These are phyloP conservation scores for Panopea generosa DNA, from an alignment of 2,888 invertebrate genomes.

Conservation along the genomic window DNA sequence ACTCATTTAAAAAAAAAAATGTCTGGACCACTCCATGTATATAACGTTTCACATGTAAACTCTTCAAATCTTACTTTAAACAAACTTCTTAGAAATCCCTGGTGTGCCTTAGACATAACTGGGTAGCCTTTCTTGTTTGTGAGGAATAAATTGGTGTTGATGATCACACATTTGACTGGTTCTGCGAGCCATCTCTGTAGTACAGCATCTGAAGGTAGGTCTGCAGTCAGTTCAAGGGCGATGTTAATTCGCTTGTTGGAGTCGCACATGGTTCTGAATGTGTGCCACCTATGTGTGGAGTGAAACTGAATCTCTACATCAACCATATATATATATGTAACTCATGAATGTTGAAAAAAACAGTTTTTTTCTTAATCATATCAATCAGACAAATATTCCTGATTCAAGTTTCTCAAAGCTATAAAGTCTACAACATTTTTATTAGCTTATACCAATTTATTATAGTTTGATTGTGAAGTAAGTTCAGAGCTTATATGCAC, in stretches of 20 bases:
- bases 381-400: too few species aligned
- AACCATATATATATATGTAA: too few species aligned
- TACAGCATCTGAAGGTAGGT: constrained; percentile 89
- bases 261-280: constrained; percentile 86
- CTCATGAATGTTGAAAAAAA: too few species aligned
- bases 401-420: not conserved
- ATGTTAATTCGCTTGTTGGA: constrained; percentile 88
- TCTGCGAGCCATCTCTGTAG: constrained; percentile 96
- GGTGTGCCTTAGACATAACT: constrained; percentile 91
- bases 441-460: too few species aligned
- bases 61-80: constrained; percentile 85
- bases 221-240: constrained; percentile 92
- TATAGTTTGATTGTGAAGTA: too few species aligned
- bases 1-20: too few species aligned
- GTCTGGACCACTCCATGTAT: too few species aligned
- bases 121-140: constrained; percentile 95
- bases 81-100: constrained; percentile 88
- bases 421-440: too few species aligned
- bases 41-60: too few species aligned
- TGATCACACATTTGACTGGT: constrained; percentile 93
- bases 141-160: constrained; percentile 93
- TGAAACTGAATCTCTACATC: too few species aligned
- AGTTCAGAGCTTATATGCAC: too few species aligned
- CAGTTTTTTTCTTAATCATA: too few species aligned
- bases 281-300: constrained; percentile 87